A percentile compares a stretch with the other conserved stretches of the same genome.
These are phyloP conservation scores for Armadillidium nasatum DNA, from an alignment of 1,140 invertebrate species.

Conservation along the genomic window DNA sequence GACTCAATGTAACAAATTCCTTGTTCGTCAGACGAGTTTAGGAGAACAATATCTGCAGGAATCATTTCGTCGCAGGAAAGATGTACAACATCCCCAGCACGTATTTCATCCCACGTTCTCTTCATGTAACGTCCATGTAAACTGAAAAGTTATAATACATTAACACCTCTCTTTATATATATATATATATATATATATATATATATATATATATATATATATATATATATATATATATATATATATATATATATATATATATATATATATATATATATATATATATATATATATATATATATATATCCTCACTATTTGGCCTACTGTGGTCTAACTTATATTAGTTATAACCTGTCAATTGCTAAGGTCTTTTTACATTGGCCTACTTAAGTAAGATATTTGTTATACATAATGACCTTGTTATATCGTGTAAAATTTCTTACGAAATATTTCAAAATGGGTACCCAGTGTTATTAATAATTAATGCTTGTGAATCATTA, in stretches of 20 bases:
- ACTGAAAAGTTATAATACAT: background rate
- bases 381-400: no score
- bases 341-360: no score
- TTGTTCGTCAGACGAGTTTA: constrained; percentile 83
- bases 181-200: constrained; percentile 18
- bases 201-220: constrained; percentile 26
- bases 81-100: constrained; percentile 92
- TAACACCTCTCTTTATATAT: background rate
- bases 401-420: no score
- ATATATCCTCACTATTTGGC: no score
- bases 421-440: no score
- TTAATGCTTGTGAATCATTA: no score
- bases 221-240: constrained; percentile 19
- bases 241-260: constrained; percentile 14
- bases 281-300: no score
- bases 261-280: background rate
- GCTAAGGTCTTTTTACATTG: no score
- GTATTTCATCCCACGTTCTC: constrained; percentile 76
- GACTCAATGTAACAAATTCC: constrained; percentile 85
- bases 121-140: constrained; percentile 60
- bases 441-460: no score
- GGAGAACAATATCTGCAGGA: constrained; percentile 87
- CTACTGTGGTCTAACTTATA: no score
- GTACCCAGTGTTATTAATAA: no score
- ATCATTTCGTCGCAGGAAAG: constrained; percentile 93